Evolutionary conservation across 2,888 invertebrate genomes (phyloP), one percentile per base, ranked within the genome.

Genomic region (Germaria angustata): DNA sequence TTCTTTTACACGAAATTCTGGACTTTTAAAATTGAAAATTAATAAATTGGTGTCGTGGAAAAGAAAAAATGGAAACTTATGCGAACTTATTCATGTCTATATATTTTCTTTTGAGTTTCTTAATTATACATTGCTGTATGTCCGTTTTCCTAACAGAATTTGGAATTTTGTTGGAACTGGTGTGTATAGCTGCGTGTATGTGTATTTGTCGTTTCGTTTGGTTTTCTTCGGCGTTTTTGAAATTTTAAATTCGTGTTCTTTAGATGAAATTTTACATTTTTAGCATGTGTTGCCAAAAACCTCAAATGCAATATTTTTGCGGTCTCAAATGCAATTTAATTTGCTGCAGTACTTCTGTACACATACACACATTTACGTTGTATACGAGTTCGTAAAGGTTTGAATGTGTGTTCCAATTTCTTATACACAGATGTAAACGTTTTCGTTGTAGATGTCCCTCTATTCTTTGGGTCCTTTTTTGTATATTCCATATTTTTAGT

Each of bases 261-360:
- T 39, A 65, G 39, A 55, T 69, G 69, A 63, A 57, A 78, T 59
- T 82, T 78, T 68, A 53, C 73, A 75, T 75, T 55, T 81, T 81
- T 69, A 81, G 78, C 81, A 82, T 82, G 36, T 82, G 81, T 78
- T 82, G 81, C 81, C 81, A 78, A 82, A 82, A 82, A 82, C 81
- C 81, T 82, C 81, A 78, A 82, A 78, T 73, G 78, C 81, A 78
- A 82, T 82, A 82, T 82, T 82, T 82, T 82, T 82, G 81, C 78
- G 81, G 81, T 82, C 78, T 78, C 68, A 82, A 82, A 78, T 78
- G 69, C 81, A 78, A 82, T 82, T 81, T 82, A 82, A 82, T 82
- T 75, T 82, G 81, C 73, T 82, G 78, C 81, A 82, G 81, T 78
- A 82, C 32, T 78, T 78, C 51, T 39, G 28, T 59, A 71, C 9